Base-by-base conservation (phyloP, 1,140 invertebrate genomes). In the Polyergus mexicanus region DNA sequence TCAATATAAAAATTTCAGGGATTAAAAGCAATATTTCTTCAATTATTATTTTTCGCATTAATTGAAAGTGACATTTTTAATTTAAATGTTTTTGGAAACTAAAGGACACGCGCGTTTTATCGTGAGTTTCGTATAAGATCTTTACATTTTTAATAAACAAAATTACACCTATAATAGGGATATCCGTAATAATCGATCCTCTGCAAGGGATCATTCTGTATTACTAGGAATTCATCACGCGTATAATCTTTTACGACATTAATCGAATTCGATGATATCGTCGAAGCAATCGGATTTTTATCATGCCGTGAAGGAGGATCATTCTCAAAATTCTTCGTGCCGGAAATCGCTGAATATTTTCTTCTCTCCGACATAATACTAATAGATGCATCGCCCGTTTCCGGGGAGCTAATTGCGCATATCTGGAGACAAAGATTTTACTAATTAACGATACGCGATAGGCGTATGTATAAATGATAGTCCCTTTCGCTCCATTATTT, bases 121-220 rank as follows among this genome's bases (percentile, higher is more conserved):
- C 41, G n/a, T 41, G 69, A 10, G 2, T 13, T 41, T 54, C 6
- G 0, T 35, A 41, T 71, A 28, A 44, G 1, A 28, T 25, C 35
- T 66, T 38, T 66, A 54, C 8, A 0, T 80, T n/a, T 1, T 58
- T 44, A 19, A 76, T 19, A 60, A 71, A 65, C 28, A 65, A 58
- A n/a, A 35, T 19, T 25, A 25, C 35, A 91, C 91, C 91, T 92
- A 51, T 92, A 90, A 63, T 89, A 92, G 3, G 89, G 77, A 54
- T 91, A 92, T 35, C 78, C 74, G 38, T 68, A 87, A 32, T 68
- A 84, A 63, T 91, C 84, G 8, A 80, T 81, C 3, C 51, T 81
- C 88, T 54, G 75, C 7, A 38, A 68, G 51, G 76, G 4, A 58
- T 41, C 25, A 38, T 85, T 32, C 25, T 84, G 47, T 41, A 77